Evolutionary conservation across 2,113 vertebrate species (phyloP).

Genomic region (Theropithecus gelada): DNA sequence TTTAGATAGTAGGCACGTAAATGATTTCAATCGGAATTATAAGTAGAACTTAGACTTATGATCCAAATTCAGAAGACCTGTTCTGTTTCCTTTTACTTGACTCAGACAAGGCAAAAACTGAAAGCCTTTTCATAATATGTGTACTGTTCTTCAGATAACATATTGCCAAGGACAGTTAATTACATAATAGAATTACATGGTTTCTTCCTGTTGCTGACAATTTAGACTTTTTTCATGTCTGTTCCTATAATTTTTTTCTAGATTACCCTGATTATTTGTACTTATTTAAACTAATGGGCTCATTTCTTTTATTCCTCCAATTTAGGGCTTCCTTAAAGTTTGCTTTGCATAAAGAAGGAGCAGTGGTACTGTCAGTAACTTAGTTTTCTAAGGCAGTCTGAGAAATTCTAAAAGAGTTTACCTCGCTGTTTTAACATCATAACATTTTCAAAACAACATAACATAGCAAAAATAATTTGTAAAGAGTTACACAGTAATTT

Average conservation of each 20-base stretch:
- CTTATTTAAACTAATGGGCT: not conserved
- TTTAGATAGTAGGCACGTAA: not conserved
- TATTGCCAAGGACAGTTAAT: not conserved
- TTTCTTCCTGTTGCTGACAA: not conserved
- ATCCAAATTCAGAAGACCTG: not conserved
- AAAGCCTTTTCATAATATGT: not conserved
- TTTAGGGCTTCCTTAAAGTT: not conserved
- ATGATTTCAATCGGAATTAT: slow-evolving; percentile 10
- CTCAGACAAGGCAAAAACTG: not conserved
- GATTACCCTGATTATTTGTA: not conserved
- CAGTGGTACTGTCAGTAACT: not conserved
- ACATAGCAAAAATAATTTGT: slow-evolving; percentile 55
- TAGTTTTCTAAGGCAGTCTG: slow-evolving; percentile 18
- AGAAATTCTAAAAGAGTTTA: slow-evolving; percentile 44
- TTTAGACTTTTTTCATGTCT: not conserved
- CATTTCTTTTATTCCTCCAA: not conserved
- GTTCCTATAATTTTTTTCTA: not conserved
- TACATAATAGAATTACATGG: not conserved
- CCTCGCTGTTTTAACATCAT: slow-evolving; percentile 50
- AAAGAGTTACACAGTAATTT: slow-evolving; percentile 35
- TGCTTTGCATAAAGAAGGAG: not conserved
- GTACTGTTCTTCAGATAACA: not conserved
- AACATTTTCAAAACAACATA: slow-evolving; percentile 59
- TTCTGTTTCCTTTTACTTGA: not conserved
- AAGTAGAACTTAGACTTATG: not conserved